phyloP scores from a whole-genome alignment of 2,888 invertebrate species.

The Microctonus brassicae region DNA sequence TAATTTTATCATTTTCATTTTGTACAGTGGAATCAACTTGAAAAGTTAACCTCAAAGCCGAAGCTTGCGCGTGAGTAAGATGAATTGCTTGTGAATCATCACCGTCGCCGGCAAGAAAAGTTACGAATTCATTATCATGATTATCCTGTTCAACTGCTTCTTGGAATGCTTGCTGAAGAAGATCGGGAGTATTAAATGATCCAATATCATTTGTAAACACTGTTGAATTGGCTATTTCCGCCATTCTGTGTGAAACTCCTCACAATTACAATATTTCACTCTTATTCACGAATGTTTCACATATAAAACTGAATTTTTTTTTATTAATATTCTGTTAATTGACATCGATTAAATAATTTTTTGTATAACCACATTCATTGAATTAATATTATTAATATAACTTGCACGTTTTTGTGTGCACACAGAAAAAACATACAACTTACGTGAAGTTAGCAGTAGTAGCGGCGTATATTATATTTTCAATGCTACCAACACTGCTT shows the following conservation, averaged over 20 bases:
- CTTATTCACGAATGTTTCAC: neutral
- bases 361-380: neutral
- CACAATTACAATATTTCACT: neutral
- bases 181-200: conserved; percentile 56
- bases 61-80: conserved; percentile 65
- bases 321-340: neutral
- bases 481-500: too few relatives aligned
- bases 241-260: conserved; percentile 47
- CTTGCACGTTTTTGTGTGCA: neutral
- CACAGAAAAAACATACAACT: neutral
- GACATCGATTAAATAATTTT: neutral
- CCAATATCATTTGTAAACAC: conserved; percentile 61
- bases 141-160: conserved; percentile 62
- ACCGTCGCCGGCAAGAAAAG: conserved; percentile 61
- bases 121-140: conserved; percentile 59
- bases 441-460: neutral
- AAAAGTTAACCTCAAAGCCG: conserved; percentile 65
- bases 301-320: neutral
- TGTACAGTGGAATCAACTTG: conserved; percentile 54
- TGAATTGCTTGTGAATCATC: conserved; percentile 63
- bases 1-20: conserved; percentile 44
- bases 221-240: conserved; percentile 54
- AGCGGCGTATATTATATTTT: too few relatives aligned
- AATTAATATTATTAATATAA: neutral
- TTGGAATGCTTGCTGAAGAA: conserved; percentile 64